Conservation (phyloP, 2,113 vertebrate genomes). For the Poeciliopsis retropinna region DNA sequence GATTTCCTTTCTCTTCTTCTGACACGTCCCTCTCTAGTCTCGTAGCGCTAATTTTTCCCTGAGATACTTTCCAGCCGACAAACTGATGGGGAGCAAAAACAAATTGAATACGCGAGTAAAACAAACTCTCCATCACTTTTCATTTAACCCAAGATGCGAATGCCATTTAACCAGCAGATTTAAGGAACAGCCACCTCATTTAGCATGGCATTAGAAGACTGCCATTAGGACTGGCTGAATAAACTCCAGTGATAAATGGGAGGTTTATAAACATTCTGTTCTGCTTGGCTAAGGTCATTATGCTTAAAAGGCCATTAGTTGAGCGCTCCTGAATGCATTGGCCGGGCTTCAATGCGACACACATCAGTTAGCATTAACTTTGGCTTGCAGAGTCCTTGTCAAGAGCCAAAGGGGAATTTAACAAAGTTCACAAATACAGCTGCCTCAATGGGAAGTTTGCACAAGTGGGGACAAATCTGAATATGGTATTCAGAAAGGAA, state of each 20-base stretch:
- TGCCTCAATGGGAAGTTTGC: neutral
- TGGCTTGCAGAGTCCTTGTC: constrained; percentile 18
- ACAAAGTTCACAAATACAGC: constrained; percentile 20
- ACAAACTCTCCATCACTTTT: constrained; percentile 27
- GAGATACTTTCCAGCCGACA: constrained; percentile 21
- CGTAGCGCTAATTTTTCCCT: neutral
- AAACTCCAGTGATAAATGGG: constrained; percentile 53
- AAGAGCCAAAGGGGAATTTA: constrained; percentile 25
- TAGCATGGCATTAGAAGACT: constrained; percentile 43
- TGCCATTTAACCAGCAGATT: constrained; percentile 44
- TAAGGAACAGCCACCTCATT: constrained; percentile 60
- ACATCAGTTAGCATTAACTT: constrained; percentile 45
- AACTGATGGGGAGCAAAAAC: constrained; percentile 32
- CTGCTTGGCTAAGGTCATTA: constrained; percentile 60
- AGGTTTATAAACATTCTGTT: constrained; percentile 63
- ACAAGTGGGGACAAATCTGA: constrained; percentile 1
- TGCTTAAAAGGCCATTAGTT: constrained; percentile 67
- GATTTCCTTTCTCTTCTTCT: neutral
- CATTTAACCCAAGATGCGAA: constrained; percentile 33
- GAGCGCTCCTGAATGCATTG: constrained; percentile 39
- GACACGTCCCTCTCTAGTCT: neutral
- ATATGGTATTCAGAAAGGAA: neutral
- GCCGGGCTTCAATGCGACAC: constrained; percentile 26
- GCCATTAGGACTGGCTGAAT: constrained; percentile 57
- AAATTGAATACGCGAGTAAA: constrained; percentile 31